Percentiles rank a stretch among this genome's conserved stretches.
Conservation (phyloP, 2,797 vertebrate species). For the Oreochromis grahami region DNA sequence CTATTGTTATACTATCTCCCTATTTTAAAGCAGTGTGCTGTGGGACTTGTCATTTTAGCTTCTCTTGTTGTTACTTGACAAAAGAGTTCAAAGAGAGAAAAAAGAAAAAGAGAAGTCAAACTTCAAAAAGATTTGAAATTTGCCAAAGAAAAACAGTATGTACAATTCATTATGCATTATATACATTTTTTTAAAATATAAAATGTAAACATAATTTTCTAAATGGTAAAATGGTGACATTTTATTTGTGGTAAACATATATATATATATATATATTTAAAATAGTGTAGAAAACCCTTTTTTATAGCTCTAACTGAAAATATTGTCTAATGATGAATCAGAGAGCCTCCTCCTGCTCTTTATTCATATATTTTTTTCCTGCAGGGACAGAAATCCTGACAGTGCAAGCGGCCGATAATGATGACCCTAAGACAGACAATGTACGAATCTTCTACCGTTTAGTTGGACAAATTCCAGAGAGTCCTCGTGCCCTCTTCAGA, state of each 20-base stretch:
- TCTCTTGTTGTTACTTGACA: neutral
- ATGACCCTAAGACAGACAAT: slow-evolving; percentile 81
- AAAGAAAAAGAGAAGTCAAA: neutral
- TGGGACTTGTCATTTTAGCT: neutral
- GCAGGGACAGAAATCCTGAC: slow-evolving; percentile 81
- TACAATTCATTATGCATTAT: neutral
- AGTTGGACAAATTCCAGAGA: slow-evolving; percentile 78
- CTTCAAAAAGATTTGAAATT: neutral
- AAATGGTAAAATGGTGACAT: neutral
- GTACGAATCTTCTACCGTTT: slow-evolving; percentile 77
- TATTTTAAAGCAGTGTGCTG: neutral
- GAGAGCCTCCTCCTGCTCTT: neutral
- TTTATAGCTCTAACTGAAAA: neutral
- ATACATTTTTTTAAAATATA: neutral
- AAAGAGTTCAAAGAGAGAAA: neutral
- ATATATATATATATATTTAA: no score
- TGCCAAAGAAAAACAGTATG: neutral
- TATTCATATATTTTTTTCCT: neutral
- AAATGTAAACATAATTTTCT: neutral
- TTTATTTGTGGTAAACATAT: neutral
- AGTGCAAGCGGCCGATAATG: slow-evolving; percentile 80
- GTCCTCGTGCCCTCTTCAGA: slow-evolving; percentile 77
- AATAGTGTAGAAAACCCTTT: neutral
- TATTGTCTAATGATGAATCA: neutral
- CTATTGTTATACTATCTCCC: slow-evolving; percentile 4